phyloP scores from a whole-genome alignment of 2,888 invertebrate species.

The Conchocele bisecta region DNA sequence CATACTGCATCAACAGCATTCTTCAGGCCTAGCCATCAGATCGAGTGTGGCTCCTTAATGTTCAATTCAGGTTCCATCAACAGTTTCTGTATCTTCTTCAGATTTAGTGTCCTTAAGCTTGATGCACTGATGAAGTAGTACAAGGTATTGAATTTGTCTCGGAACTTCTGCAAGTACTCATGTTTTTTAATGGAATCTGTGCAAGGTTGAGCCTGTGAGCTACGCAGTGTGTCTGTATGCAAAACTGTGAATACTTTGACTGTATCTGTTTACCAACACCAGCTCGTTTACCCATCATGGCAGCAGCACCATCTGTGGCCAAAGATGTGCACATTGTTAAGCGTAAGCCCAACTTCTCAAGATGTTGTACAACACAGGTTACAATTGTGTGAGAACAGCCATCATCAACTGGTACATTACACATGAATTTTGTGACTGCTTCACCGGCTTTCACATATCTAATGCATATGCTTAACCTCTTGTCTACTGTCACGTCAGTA shows the following conservation, averaged over 20 bases:
- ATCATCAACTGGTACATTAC: slow-evolving; percentile 30
- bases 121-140: slow-evolving; percentile 28
- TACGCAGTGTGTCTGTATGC: slow-evolving; percentile 37
- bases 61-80: slow-evolving; percentile 24
- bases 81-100: slow-evolving; percentile 30
- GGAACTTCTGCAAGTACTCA: too few species aligned
- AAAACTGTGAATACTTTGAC: slow-evolving; percentile 37
- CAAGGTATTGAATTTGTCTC: too few species aligned
- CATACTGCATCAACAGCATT: slow-evolving; percentile 31
- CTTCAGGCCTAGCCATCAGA: slow-evolving; percentile 26
- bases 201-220: slow-evolving; percentile 44
- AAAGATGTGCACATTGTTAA: slow-evolving; percentile 25
- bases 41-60: slow-evolving; percentile 25
- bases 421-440: slow-evolving; percentile 23
- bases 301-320: slow-evolving; percentile 43
- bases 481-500: slow-evolving; percentile 41
- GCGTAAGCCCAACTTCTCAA: too few species aligned
- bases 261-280: slow-evolving; percentile 33
- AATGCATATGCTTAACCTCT: slow-evolving; percentile 34
- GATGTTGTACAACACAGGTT: not conserved
- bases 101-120: not conserved
- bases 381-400: slow-evolving; percentile 43
- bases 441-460: slow-evolving; percentile 42
- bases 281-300: slow-evolving; percentile 37
- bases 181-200: too few species aligned